Conservation (phyloP, 2,113 vertebrate genomes). For the Pollachius pollachius region DNA sequence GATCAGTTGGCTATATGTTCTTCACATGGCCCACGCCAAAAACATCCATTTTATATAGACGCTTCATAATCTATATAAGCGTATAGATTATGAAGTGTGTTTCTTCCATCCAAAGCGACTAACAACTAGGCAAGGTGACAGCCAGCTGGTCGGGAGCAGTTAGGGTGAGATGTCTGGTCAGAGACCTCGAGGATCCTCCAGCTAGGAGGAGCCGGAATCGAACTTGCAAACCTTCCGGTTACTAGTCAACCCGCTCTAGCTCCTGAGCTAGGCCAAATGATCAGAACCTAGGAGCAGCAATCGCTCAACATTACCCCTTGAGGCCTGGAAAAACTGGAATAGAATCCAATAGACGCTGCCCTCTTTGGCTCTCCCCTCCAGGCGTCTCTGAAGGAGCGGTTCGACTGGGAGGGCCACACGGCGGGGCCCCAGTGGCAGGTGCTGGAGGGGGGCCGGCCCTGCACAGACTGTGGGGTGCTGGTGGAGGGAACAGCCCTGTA, state of each 20-base stretch:
- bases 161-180: no score
- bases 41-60: background rate
- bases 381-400: conserved; percentile 95
- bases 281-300: no score
- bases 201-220: no score
- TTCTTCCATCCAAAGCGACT: no score
- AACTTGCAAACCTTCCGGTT: no score
- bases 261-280: no score
- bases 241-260: no score
- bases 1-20: background rate
- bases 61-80: background rate
- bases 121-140: no score
- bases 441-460: conserved; percentile 89
- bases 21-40: background rate
- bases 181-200: no score
- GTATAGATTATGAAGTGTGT: no score
- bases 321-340: background rate
- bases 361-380: conserved; percentile 40
- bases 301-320: no score
- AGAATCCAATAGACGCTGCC: background rate
- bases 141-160: no score
- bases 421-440: conserved; percentile 91
- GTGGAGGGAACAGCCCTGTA: conserved; percentile 92
- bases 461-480: conserved; percentile 90
- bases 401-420: conserved; percentile 86